phyloP scores from a whole-genome alignment of 2,113 vertebrate genomes.

The Beaufortia kweichowensis region DNA sequence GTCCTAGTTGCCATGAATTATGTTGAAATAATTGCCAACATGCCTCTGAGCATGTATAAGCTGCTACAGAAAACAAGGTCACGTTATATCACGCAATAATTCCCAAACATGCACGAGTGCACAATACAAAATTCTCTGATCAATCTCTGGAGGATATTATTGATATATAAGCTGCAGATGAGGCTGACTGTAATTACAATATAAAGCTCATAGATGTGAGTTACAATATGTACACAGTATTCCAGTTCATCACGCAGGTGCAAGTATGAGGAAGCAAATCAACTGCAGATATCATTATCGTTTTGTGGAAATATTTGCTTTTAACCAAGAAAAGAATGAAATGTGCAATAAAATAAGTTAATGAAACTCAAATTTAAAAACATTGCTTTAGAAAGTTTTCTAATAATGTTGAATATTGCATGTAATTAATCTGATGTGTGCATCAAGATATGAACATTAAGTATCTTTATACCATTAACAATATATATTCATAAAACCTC shows the following conservation, averaged over 20 bases:
- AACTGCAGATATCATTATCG: background rate
- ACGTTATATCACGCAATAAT: conserved; percentile 50
- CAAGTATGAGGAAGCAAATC: background rate
- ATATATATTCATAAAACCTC: no score
- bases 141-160: conserved; percentile 22
- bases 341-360: background rate
- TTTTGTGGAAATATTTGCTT: conserved; percentile 1
- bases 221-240: conserved; percentile 24
- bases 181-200: conserved; percentile 46
- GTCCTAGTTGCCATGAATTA: conserved; percentile 60
- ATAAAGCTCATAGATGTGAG: conserved; percentile 27
- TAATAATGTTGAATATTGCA: no score
- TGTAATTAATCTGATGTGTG: no score
- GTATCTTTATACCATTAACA: no score
- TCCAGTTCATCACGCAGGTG: conserved; percentile 27
- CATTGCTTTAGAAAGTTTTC: no score
- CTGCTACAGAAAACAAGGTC: conserved; percentile 50
- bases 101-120: conserved; percentile 33
- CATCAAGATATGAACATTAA: no score
- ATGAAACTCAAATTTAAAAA: background rate
- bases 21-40: conserved; percentile 61
- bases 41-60: conserved; percentile 51
- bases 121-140: conserved; percentile 36
- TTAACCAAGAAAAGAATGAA: background rate
- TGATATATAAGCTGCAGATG: conserved; percentile 38